Evolutionary conservation across 2,888 invertebrate species (phyloP).

Genomic region (Rotaria magnacalcarata): DNA sequence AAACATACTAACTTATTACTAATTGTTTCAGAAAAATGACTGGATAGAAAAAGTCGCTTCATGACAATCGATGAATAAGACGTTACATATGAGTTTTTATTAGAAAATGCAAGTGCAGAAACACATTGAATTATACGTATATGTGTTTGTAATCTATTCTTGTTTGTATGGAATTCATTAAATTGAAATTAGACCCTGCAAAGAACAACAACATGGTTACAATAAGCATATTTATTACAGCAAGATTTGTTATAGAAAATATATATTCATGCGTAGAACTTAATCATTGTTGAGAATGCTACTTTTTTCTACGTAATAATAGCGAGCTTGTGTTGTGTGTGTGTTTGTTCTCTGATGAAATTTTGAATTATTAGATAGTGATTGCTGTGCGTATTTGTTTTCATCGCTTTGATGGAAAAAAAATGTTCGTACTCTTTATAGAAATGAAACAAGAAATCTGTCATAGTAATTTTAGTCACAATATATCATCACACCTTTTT

Average conservation of each 20-base stretch:
- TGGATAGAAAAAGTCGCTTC: not conserved
- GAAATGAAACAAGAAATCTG: not conserved
- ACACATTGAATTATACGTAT: not conserved
- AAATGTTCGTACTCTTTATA: not conserved
- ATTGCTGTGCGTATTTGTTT: not conserved
- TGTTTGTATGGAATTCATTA: not conserved
- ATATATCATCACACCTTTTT: not conserved
- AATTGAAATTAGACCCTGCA: not conserved
- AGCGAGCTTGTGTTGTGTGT: not conserved
- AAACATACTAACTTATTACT: conserved; percentile 15
- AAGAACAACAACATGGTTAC: not conserved
- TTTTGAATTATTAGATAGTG: not conserved
- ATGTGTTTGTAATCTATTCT: not conserved
- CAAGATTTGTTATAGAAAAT: not conserved
- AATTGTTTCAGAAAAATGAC: conserved; percentile 7
- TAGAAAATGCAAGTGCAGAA: conserved; percentile 7
- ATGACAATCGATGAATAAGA: not conserved
- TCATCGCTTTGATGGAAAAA: not conserved
- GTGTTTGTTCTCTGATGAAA: not conserved
- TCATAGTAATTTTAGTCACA: not conserved
- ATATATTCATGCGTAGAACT: not conserved
- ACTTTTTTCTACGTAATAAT: not conserved
- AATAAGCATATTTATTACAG: not conserved
- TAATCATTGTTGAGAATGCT: not conserved
- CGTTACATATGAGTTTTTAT: not conserved